Base-by-base conservation (phyloP, 2,113 vertebrate genomes). In the Platichthys flesus region DNA sequence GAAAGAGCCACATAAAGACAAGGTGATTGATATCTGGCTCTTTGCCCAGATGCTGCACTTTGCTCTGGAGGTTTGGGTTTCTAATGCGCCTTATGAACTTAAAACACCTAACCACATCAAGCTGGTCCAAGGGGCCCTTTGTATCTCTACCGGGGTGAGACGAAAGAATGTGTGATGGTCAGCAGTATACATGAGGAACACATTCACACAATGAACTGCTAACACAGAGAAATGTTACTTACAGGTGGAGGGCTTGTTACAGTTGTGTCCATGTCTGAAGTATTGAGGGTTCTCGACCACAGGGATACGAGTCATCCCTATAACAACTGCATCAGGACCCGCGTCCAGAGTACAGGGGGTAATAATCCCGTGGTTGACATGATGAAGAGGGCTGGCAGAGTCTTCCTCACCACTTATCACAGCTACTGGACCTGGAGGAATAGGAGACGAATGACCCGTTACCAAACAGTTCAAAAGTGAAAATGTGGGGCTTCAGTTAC, bases 401-500 rank as follows among this genome's bases (percentile, higher is more conserved):
- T 99, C 98, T 93, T 99, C 97, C 90, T 99, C 98, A 0, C 97
- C 97, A 1, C 97, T 99, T 92, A 99, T 98, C 85, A 98, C 98
- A 15, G 98, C 97, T 66, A 99, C 98, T 0, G 98, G 97, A 84
- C 98, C 98, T 99, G 88, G 7, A 74, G 47, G 8, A 59, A 28
- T 55, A 79, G 16, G 6, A 71, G 10, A 65, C 63, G 3, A 23
- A 21, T 1, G 18, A 47, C 21, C 15, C 2, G 12, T 65, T 54
- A 14, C 23, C 14, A 9, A 24, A 15, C 21, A 56, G 54, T 55
- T 55, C 16, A 23, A 13, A 45, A 15, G 42, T 45, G 10, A 45
- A 45, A 51, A 51, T 51, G 49, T 51, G 18, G 0, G 3, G 55
- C 10, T 56, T 24, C 55, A 56, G 55, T 24, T 14, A 21, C 21